These are phyloP conservation scores for Andinoacara biseriatus DNA, from an alignment of 2,113 vertebrate genomes.

Conservation along the genomic window DNA sequence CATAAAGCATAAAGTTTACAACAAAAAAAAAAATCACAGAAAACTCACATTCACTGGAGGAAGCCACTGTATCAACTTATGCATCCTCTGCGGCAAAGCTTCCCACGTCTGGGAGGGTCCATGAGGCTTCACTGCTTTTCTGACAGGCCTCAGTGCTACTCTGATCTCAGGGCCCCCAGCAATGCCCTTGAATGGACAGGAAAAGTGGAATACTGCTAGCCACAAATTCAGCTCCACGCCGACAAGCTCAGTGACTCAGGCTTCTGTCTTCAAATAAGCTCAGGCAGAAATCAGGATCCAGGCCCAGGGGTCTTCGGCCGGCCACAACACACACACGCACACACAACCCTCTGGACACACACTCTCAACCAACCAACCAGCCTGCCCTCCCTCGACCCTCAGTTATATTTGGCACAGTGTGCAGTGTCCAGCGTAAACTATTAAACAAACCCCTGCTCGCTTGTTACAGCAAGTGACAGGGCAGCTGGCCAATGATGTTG, in stretches of 20 bases:
- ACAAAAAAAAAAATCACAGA: neutral
- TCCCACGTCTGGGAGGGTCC: constrained; percentile 43
- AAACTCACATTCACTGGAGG: constrained; percentile 9
- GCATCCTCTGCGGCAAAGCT: constrained; percentile 58
- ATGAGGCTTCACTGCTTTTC: constrained; percentile 50
- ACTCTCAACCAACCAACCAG: constrained; percentile 54
- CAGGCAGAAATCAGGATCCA: constrained; percentile 37
- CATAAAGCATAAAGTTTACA: neutral
- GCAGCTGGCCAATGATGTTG: constrained; percentile 67
- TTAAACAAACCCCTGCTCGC: constrained; percentile 53
- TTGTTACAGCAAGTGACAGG: constrained; percentile 66
- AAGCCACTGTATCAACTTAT: constrained; percentile 71
- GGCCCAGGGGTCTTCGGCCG: constrained; percentile 49
- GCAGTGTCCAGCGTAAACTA: constrained; percentile 73
- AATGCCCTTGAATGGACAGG: constrained; percentile 78
- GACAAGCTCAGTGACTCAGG: constrained; percentile 15
- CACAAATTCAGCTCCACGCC: constrained; percentile 44
- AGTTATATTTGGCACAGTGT: constrained; percentile 76
- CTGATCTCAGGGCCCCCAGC: constrained; percentile 41
- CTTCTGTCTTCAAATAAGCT: constrained; percentile 24
- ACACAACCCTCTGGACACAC: constrained; percentile 44
- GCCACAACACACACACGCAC: constrained; percentile 48
- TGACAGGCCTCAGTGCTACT: constrained; percentile 42
- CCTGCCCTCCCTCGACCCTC: constrained; percentile 6
- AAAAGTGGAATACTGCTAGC: constrained; percentile 49